Evolutionary conservation across 2,888 invertebrate species (phyloP).

Genomic region (Calephelis perditalis): DNA sequence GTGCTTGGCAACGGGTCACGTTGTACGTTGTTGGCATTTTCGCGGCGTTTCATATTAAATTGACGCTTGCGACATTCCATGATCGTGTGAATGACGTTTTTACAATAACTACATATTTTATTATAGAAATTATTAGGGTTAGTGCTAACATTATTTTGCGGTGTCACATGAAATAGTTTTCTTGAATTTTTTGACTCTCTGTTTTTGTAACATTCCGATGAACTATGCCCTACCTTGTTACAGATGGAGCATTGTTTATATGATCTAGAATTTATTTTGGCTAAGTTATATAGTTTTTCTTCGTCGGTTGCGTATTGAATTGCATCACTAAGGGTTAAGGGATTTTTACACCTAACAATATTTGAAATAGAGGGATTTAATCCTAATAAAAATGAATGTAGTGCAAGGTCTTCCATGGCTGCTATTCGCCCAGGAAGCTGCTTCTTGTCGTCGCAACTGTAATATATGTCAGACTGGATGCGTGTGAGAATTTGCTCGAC

Average conservation of each 20-base stretch:
- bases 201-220: constrained; percentile 14
- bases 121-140: constrained; percentile 5
- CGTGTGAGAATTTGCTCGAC: constrained; percentile 13
- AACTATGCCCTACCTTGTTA: constrained; percentile 17
- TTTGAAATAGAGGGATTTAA: no score
- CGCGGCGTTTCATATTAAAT: not conserved
- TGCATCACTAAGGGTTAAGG: no score
- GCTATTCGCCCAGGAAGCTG: not conserved
- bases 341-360: no score
- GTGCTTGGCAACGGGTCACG: no score
- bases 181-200: not conserved
- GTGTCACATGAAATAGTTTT: constrained; percentile 8
- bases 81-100: constrained; percentile 17
- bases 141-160: constrained; percentile 2
- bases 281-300: constrained; percentile 19
- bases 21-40: no score
- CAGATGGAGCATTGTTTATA: constrained; percentile 11
- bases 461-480: not conserved
- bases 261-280: constrained; percentile 9
- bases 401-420: no score
- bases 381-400: no score
- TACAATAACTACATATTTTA: constrained; percentile 15
- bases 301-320: constrained; percentile 14
- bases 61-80: constrained; percentile 15
- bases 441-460: not conserved